Percentiles rank a stretch among this genome's conserved stretches.
These are phyloP conservation scores for Philonicus albiceps DNA, from an alignment of 2,888 invertebrate genomes.

Conservation along the genomic window DNA sequence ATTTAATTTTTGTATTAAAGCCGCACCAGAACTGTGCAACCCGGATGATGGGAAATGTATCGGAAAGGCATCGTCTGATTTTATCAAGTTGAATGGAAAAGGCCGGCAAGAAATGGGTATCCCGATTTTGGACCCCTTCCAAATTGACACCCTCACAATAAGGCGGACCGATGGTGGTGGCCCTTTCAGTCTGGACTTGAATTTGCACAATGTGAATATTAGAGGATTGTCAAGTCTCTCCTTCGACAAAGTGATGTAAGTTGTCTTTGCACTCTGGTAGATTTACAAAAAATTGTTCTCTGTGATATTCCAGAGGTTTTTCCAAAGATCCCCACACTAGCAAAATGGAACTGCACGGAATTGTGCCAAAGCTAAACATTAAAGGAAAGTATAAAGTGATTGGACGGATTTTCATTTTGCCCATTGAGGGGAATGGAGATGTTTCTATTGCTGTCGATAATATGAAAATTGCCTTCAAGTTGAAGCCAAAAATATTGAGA, in stretches of 20 bases:
- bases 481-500: constrained; percentile 42
- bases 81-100: background rate
- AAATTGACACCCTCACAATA: constrained; percentile 12
- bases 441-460: constrained; percentile 42
- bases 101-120: constrained; percentile 22
- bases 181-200: constrained; percentile 12
- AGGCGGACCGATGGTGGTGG: background rate
- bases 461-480: constrained; percentile 43
- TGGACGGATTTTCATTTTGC: constrained; percentile 56
- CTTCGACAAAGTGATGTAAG: constrained; percentile 38
- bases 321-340: constrained; percentile 31
- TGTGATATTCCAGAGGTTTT: constrained; percentile 40
- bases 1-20: constrained; percentile 21
- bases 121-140: constrained; percentile 29
- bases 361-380: constrained; percentile 31
- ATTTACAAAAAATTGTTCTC: background rate
- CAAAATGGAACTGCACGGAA: constrained; percentile 44
- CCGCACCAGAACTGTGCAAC: constrained; percentile 1
- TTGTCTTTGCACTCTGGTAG: background rate
- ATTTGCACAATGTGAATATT: constrained; percentile 8
- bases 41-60: constrained; percentile 19
- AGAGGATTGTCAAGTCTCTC: background rate
- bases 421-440: constrained; percentile 53
- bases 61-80: constrained; percentile 27
- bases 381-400: constrained; percentile 51